Conservation (phyloP, 2,888 invertebrate genomes). For the Cerastis rubricosa region DNA sequence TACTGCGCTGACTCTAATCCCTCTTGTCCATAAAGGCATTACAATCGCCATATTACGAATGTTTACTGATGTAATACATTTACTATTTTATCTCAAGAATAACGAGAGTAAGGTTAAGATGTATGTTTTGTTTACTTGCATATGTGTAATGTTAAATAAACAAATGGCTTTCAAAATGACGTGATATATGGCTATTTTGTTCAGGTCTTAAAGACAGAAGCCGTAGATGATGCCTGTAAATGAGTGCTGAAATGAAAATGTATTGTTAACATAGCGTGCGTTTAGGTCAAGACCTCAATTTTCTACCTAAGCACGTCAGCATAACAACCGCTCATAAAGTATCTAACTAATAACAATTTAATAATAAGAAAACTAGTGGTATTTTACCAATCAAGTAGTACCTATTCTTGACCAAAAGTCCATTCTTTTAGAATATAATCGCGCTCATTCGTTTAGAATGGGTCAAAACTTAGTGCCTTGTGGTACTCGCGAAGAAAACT, state of each 20-base stretch:
- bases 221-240: slow-evolving; percentile 5
- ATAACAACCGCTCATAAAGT: slow-evolving; percentile 3
- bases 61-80: slow-evolving; percentile 51
- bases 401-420: background rate
- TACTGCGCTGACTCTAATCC: slow-evolving; percentile 20
- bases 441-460: background rate
- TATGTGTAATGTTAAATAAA: slow-evolving; percentile 25
- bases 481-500: slow-evolving; percentile 11
- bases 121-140: slow-evolving; percentile 35
- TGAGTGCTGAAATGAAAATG: slow-evolving; percentile 22
- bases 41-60: slow-evolving; percentile 33
- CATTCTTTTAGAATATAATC: background rate
- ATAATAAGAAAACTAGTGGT: background rate
- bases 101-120: slow-evolving; percentile 42
- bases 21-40: slow-evolving; percentile 35
- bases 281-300: slow-evolving; percentile 38
- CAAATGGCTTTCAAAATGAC: slow-evolving; percentile 34
- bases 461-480: slow-evolving; percentile 18
- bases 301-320: slow-evolving; percentile 23
- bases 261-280: slow-evolving; percentile 17
- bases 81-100: slow-evolving; percentile 44
- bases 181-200: slow-evolving; percentile 2
- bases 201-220: slow-evolving; percentile 22
- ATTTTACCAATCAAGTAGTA: background rate
- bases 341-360: slow-evolving; percentile 5